Base-by-base conservation (phyloP, 2,888 invertebrate genomes). In the Lycophotia porphyrea region DNA sequence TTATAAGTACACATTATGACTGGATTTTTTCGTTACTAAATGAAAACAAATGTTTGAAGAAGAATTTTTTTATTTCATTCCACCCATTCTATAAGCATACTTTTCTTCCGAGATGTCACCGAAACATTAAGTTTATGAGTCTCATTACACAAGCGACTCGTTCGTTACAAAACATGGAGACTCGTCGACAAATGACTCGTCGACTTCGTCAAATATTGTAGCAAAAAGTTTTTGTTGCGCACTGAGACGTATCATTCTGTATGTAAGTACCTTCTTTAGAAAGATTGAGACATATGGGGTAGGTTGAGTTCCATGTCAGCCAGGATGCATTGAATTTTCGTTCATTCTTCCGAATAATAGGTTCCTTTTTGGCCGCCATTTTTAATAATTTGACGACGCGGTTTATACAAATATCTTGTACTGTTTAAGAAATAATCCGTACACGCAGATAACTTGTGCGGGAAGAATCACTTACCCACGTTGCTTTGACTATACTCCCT, bases 61-160 rank as follows among this genome's bases (percentile, higher is more conserved):
- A 68, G 36, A 60, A n/a, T 60, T 68, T 68, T 68, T 36, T 27
- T 36, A 68, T 68, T 58, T 68, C 60, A 21, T 36, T 36, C 13
- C 36, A 13, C 13, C 21, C n/a, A 36, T 63, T 39, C 34, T 11
- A 36, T 34, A 64, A 27, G 27, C 44, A 9, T 34, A 49, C 63
- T 65, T 73, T 60, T 44, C 44, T 74, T 69, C 13, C 36, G 31
- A 80, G 31, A 80, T 39, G 64, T 69, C 42, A 39, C 49, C 27
- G n/a, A 67, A 80, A 72, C 64, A 42, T 66, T 71, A 75, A 73
- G 55, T 74, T 61, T 77, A 74, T 73, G 73, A 73, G 52, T 39
- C 34, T 71, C 72, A 74, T 75, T 71, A 76, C 61, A 71, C 64
- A 47, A 68, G 67, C 55, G 61, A 60, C 61, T 73, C 52, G 71